These are phyloP conservation scores for Umimayanthus kanabou DNA, from an alignment of 92 coral and sea anemone species.

Conservation along the genomic window DNA sequence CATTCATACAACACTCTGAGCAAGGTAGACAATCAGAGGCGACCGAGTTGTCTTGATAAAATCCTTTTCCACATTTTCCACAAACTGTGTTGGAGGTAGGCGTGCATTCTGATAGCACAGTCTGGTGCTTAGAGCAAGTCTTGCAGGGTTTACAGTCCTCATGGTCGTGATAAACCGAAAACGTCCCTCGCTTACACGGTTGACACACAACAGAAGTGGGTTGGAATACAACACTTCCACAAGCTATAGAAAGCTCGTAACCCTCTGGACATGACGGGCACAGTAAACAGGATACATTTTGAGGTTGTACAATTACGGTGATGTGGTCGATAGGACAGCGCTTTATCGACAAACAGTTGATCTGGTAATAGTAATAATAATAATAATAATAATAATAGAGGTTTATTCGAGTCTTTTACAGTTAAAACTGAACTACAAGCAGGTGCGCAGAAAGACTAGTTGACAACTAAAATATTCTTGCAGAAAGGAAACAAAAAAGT, in stretches of 20 bases:
- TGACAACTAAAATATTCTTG: not conserved
- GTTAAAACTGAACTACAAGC: no score
- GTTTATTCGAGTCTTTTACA: no score
- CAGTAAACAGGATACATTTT: slow-evolving; percentile 3
- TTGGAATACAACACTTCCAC: slow-evolving; percentile 27
- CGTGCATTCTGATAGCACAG: slow-evolving; percentile 35
- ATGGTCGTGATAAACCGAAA: slow-evolving; percentile 3
- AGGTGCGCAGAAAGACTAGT: no score
- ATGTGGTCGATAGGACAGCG: not conserved
- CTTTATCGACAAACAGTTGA: not conserved
- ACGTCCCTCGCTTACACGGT: slow-evolving; percentile 42
- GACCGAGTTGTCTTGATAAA: slow-evolving; percentile 15
- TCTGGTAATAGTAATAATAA: no score
- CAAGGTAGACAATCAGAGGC: slow-evolving; percentile 28
- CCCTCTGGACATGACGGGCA: slow-evolving; percentile 29
- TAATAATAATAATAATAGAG: no score
- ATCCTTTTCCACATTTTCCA: slow-evolving; percentile 43
- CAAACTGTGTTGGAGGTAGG: slow-evolving; percentile 46
- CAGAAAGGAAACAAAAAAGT: not conserved
- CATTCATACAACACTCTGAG: slow-evolving; percentile 46
- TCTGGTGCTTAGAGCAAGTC: slow-evolving; percentile 15
- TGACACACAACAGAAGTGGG: not conserved
- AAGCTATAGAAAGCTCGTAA: slow-evolving; percentile 32
- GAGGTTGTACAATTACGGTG: not conserved
- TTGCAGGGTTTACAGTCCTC: slow-evolving; percentile 32